Conservation (phyloP, 2,797 vertebrate species). For the Neostethus bicornis region DNA sequence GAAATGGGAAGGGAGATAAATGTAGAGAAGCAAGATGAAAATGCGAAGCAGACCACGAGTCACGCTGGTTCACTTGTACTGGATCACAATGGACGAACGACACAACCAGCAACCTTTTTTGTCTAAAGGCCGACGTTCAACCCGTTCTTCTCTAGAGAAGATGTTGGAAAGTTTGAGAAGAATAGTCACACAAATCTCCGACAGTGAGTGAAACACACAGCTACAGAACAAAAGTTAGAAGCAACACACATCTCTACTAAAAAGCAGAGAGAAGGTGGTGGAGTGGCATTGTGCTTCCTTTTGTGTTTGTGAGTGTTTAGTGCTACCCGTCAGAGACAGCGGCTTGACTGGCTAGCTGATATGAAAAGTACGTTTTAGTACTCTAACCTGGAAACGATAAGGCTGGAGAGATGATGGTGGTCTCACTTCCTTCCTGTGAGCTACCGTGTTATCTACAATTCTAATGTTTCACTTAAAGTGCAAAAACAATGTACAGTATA, state of each 20-base stretch:
- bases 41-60: neutral
- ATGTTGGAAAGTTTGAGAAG: conserved; percentile 38
- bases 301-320: neutral
- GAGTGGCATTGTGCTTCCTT: conserved; percentile 29
- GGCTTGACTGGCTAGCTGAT: too few relatives aligned
- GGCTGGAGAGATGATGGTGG: too few relatives aligned
- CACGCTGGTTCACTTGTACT: conserved; percentile 25
- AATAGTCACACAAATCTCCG: conserved; percentile 35
- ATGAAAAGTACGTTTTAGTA: too few relatives aligned
- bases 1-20: conserved; percentile 29
- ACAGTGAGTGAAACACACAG: conserved; percentile 30
- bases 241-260: conserved; percentile 32
- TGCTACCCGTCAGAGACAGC: too few relatives aligned
- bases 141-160: conserved; percentile 54
- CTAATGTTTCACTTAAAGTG: too few relatives aligned
- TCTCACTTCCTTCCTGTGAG: too few relatives aligned
- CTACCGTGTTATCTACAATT: too few relatives aligned
- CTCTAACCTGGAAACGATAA: too few relatives aligned
- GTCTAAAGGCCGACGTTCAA: conserved; percentile 43
- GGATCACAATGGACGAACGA: conserved; percentile 54
- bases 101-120: conserved; percentile 47
- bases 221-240: conserved; percentile 21
- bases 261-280: conserved; percentile 35
- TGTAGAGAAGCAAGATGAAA: neutral
- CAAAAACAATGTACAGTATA: too few relatives aligned